phyloP scores from a whole-genome alignment of 2,888 invertebrate species.

The Tridacna crocea region DNA sequence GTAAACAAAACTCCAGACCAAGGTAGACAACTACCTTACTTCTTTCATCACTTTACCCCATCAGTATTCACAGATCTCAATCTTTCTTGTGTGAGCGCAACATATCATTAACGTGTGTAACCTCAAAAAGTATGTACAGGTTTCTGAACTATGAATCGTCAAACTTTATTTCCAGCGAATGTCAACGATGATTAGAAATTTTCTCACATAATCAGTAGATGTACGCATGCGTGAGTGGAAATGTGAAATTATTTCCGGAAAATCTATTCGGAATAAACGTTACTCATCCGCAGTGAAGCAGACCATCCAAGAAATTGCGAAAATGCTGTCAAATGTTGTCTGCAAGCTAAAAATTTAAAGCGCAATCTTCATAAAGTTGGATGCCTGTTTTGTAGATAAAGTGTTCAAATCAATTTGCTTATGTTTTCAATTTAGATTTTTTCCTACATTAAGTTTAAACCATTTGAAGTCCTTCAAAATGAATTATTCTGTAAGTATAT shows the following conservation, averaged over 20 bases:
- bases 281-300: no score
- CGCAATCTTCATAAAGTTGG: no score
- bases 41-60: conserved; percentile 14
- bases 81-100: no score
- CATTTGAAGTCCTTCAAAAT: no score
- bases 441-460: no score
- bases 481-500: no score
- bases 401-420: no score
- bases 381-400: no score
- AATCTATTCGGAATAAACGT: background rate
- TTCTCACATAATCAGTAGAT: conserved; percentile 13
- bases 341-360: background rate
- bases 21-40: conserved; percentile 25
- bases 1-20: conserved; percentile 30
- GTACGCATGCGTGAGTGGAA: conserved; percentile 21
- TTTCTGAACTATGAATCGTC: no score
- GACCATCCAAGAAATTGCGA: conserved; percentile 16
- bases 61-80: background rate
- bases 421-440: no score
- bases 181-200: background rate
- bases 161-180: background rate
- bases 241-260: conserved; percentile 2
- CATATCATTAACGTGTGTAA: no score
- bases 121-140: no score
- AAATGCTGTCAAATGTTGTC: conserved; percentile 10